Evolutionary conservation across 2,113 vertebrate genomes (phyloP).

Genomic region (Nymphicus hollandicus): DNA sequence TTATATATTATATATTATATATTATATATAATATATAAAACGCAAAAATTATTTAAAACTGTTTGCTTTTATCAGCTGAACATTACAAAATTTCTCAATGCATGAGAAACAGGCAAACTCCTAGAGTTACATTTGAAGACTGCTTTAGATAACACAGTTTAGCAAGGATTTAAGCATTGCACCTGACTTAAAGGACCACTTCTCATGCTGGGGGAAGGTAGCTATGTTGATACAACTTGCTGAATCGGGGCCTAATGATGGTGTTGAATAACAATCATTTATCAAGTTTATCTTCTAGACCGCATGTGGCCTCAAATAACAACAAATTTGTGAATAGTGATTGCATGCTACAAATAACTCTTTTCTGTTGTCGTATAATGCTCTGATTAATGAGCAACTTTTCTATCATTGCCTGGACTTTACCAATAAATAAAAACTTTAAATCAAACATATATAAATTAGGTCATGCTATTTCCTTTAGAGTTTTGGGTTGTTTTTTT

Average conservation of each 20-base stretch:
- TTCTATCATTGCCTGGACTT: background rate
- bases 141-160: background rate
- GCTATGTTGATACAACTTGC: background rate
- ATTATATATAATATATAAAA: background rate
- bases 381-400: background rate
- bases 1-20: too few species aligned
- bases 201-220: background rate
- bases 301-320: background rate
- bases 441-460: background rate
- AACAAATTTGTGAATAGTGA: background rate
- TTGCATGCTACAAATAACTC: background rate
- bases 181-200: background rate
- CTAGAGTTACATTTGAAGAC: background rate
- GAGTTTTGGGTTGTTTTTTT: background rate
- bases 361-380: background rate
- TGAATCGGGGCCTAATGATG: background rate
- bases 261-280: background rate
- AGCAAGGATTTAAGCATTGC: background rate
- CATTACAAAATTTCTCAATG: background rate
- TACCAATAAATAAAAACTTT: background rate
- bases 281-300: background rate
- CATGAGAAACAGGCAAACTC: background rate
- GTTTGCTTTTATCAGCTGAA: background rate
- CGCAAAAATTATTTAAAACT: background rate
- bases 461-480: conserved; percentile 13